Evolutionary conservation across 1,140 invertebrate genomes (phyloP).

Genomic region (Zaprionus camerounensis): DNA sequence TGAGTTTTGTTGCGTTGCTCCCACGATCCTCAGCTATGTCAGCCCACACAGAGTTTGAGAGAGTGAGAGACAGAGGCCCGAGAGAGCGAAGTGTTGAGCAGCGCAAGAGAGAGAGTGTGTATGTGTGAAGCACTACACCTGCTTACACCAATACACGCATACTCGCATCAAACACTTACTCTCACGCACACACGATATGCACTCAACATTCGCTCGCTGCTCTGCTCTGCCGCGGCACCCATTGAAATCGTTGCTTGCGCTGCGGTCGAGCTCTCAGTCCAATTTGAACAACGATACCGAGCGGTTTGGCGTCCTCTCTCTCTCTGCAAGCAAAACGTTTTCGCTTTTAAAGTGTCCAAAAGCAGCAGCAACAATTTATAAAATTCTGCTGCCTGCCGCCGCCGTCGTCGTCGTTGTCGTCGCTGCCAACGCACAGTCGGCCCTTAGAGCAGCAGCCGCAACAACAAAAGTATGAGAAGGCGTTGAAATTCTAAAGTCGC

Average conservation of each 20-base stretch:
- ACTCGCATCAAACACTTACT: conserved; percentile 8
- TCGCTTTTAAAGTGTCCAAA: conserved; percentile 47
- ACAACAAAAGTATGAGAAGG: conserved; percentile 40
- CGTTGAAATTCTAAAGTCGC: conserved; percentile 31
- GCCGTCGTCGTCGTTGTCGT: conserved; percentile 21
- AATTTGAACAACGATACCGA: conserved; percentile 82
- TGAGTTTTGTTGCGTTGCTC: conserved; percentile 1
- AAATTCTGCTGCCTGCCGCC: conserved; percentile 57
- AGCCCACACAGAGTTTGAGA: neutral
- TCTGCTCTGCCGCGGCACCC: conserved; percentile 15
- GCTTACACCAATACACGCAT: neutral
- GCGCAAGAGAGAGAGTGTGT: neutral
- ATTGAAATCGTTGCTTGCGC: conserved; percentile 46
- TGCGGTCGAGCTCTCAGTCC: conserved; percentile 63
- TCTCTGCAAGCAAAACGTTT: conserved; percentile 53
- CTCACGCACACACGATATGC: neutral
- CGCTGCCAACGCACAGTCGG: conserved; percentile 53
- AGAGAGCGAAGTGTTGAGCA: neutral
- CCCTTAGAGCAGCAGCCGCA: conserved; percentile 46
- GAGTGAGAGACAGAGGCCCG: neutral
- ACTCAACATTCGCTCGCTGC: neutral
- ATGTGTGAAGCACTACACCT: neutral
- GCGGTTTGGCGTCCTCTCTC: conserved; percentile 70
- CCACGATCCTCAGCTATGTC: neutral
- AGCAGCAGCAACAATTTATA: conserved; percentile 63